These are phyloP conservation scores for Lampropteryx suffumata DNA, from an alignment of 2,888 invertebrate genomes.

Conservation along the genomic window DNA sequence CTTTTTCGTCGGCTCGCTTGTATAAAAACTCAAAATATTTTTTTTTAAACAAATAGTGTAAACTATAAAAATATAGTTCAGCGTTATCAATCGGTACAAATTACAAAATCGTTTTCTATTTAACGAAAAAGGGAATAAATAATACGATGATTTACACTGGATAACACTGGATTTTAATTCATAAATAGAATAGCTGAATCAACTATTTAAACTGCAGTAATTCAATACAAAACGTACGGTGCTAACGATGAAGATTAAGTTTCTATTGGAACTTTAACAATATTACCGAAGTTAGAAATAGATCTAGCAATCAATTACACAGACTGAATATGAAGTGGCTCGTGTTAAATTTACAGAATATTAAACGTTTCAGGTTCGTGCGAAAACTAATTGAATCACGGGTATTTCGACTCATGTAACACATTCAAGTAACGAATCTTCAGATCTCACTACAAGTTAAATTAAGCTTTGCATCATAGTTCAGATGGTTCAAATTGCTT, in stretches of 20 bases:
- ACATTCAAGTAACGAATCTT: constrained; percentile 34
- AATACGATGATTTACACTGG: too few relatives aligned
- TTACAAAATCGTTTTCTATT: too few relatives aligned
- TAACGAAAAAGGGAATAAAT: too few relatives aligned
- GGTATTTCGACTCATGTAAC: constrained; percentile 37
- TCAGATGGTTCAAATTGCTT: constrained; percentile 6
- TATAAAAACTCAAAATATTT: too few relatives aligned
- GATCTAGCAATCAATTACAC: constrained; percentile 16
- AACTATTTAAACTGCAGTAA: too few relatives aligned
- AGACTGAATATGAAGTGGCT: constrained; percentile 11
- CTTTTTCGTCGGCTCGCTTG: too few relatives aligned
- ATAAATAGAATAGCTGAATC: too few relatives aligned
- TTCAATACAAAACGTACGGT: not conserved
- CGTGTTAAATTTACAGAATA: constrained; percentile 30
- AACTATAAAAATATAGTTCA: too few relatives aligned
- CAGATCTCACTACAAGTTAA: constrained; percentile 1
- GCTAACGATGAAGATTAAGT: not conserved
- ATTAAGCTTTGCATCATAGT: constrained; percentile 3
- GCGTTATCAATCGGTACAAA: too few relatives aligned
- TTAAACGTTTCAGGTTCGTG: constrained; percentile 33
- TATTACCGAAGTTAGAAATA: constrained; percentile 9
- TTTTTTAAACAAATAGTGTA: too few relatives aligned
- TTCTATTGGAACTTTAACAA: constrained; percentile 4
- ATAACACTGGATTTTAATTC: too few relatives aligned
- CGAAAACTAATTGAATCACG: constrained; percentile 43